These are phyloP conservation scores for Silurus aristotelis DNA, from an alignment of 2,797 vertebrate genomes.

Conservation along the genomic window DNA sequence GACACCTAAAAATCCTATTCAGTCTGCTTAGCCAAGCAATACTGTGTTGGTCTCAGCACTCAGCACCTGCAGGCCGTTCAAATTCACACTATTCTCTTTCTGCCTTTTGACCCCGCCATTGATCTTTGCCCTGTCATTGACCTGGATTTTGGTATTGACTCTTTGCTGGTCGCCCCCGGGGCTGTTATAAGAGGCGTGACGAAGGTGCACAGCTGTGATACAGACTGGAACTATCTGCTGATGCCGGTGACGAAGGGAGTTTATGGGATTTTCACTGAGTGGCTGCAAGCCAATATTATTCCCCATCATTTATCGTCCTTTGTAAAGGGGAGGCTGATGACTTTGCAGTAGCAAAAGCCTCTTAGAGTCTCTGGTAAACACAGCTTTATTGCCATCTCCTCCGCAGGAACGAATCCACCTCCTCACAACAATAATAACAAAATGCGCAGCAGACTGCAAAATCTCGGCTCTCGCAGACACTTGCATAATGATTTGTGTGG, in stretches of 20 bases:
- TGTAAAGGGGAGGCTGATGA: constrained; percentile 53
- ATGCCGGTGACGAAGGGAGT: constrained; percentile 14
- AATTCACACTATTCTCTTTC: constrained; percentile 43
- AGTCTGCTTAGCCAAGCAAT: constrained; percentile 7
- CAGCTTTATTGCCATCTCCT: constrained; percentile 48
- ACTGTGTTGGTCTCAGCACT: constrained; percentile 19
- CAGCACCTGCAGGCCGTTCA: constrained; percentile 49
- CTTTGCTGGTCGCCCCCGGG: constrained; percentile 7
- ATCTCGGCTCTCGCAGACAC: constrained; percentile 4
- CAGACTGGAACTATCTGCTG: constrained; percentile 3
- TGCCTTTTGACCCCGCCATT: constrained; percentile 41
- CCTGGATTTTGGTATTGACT: constrained; percentile 28
- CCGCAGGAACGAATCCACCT: constrained; percentile 46
- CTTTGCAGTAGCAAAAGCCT: constrained; percentile 54
- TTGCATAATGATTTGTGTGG: constrained; percentile 29
- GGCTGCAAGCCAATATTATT: constrained; percentile 47
- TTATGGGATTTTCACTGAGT: constrained; percentile 25
- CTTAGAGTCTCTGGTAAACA: constrained; percentile 54
- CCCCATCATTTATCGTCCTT: constrained; percentile 41
- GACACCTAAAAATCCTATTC: neutral
- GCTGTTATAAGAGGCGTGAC: neutral
- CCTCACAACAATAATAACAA: constrained; percentile 49
- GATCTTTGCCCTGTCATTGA: constrained; percentile 33
- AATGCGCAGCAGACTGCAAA: constrained; percentile 38
- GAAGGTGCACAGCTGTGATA: constrained; percentile 33